Conservation (phyloP, 2,113 vertebrate genomes). For the Sinosuthora webbiana region DNA sequence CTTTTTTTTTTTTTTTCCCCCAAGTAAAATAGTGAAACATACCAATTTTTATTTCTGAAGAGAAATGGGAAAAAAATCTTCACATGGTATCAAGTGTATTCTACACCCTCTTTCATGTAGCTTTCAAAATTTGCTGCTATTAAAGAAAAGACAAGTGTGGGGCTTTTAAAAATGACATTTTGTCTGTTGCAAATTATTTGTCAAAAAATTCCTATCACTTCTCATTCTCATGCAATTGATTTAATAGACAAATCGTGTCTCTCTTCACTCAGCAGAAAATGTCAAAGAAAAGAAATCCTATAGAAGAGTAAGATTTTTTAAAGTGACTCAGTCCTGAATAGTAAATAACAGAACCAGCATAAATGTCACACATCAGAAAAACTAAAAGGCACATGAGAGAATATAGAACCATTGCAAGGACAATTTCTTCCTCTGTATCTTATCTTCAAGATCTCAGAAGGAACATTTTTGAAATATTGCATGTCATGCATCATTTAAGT, state of each 20-base stretch:
- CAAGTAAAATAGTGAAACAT: neutral
- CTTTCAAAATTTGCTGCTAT: neutral
- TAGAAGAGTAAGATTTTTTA: neutral
- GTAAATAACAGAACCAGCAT: neutral
- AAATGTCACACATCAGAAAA: neutral
- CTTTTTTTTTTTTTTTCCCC: rapidly evolving
- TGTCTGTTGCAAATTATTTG: neutral
- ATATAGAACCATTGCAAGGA: neutral
- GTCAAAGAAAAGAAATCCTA: neutral
- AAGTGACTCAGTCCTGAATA: neutral
- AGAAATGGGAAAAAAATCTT: neutral
- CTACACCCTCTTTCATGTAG: neutral
- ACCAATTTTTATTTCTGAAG: neutral
- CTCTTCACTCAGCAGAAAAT: neutral
- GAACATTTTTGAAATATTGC: conserved; percentile 22
- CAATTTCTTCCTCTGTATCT: neutral
- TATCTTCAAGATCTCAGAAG: neutral
- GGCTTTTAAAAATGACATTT: rapidly evolving
- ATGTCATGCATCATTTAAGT: conserved; percentile 4
- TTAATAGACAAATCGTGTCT: neutral
- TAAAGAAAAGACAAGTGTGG: neutral
- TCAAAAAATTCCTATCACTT: neutral
- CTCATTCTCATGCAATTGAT: neutral
- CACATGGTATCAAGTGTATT: neutral
- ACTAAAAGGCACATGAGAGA: neutral